phyloP scores from a whole-genome alignment of 2,797 vertebrate genomes.

The Lacerta agilis region DNA sequence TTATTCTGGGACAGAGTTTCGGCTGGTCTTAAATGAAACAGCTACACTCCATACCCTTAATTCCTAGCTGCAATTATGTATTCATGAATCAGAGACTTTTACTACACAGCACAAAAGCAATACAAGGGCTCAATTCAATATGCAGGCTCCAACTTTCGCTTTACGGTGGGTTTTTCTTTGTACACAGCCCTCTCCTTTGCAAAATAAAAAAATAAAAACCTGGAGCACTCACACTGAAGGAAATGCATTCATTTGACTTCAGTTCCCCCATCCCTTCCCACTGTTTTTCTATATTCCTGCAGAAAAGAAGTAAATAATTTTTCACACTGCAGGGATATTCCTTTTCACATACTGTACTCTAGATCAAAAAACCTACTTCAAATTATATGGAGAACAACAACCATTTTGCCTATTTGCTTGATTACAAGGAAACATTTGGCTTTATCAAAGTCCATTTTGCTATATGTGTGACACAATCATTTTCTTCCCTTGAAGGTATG shows the following conservation, averaged over 20 bases:
- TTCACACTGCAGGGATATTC: slow-evolving; percentile 51
- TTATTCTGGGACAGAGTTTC: slow-evolving; percentile 25
- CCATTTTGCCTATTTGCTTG: slow-evolving; percentile 60
- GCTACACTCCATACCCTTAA: slow-evolving; percentile 3
- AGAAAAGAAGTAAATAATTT: slow-evolving; percentile 60
- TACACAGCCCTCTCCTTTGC: slow-evolving; percentile 47
- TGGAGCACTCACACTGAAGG: slow-evolving; percentile 25
- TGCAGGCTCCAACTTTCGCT: slow-evolving; percentile 6
- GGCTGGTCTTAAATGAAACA: neutral
- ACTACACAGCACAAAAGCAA: slow-evolving; percentile 29
- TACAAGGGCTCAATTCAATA: neutral
- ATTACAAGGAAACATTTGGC: slow-evolving; percentile 62
- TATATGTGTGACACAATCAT: slow-evolving; percentile 49
- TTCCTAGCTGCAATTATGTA: slow-evolving; percentile 27
- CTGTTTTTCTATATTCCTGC: slow-evolving; percentile 43
- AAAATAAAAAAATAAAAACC: slow-evolving; percentile 23
- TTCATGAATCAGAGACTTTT: slow-evolving; percentile 36
- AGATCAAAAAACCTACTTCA: slow-evolving; percentile 54
- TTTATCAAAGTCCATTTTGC: slow-evolving; percentile 55
- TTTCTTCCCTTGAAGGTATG: slow-evolving; percentile 48
- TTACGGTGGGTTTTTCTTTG: neutral
- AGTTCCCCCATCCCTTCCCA: slow-evolving; percentile 39
- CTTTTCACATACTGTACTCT: slow-evolving; percentile 53
- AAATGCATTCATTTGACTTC: slow-evolving; percentile 60
- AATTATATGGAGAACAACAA: slow-evolving; percentile 68